Evolutionary conservation across 53 echinoderm and acorn worm species (phyloP), one percentile per base, ranked within the genome.

Genomic region (Stichopus horrens): DNA sequence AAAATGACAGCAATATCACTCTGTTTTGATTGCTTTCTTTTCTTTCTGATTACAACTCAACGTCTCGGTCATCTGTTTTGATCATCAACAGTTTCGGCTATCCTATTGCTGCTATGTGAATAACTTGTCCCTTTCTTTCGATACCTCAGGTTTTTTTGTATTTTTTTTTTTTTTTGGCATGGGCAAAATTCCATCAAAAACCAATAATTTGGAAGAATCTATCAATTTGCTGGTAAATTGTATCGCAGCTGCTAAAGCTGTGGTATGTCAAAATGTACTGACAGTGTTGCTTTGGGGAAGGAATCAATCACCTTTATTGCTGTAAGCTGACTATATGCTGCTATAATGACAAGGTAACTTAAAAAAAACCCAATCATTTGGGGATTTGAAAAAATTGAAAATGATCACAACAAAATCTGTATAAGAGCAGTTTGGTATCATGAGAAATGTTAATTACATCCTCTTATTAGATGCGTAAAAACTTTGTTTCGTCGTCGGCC

Each of bases 161-260:
- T n/a, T n/a, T n/a, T n/a, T n/a, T n/a, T n/a, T 37, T 37, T 37
- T 37, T 37, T 37, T 63, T 63, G 63, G 63, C 63, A 16, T 63
- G 11, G 11, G 7, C 11, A 16, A 10, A 63, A 63, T 13, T 63
- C 63, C 63, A 63, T 63, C 63, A 63, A 63, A 63, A 63, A 63
- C 63, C 63, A 63, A 63, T 63, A 63, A 63, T 63, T 63, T 63
- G 63, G 63, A 63, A 63, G 63, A 63, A 63, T 63, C 63, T 63
- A 63, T 63, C 63, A 63, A 63, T 63, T 63, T 63, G 16, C 63
- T 63, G 9, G 63, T 63, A 63, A 63, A 63, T 63, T 63, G 16
- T 63, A 63, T 63, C 16, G 63, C 63, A 63, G 63, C 63, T 63
- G 63, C 63, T 63, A 63, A 63, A 63, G 63, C 63, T 63, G 63